Percentiles rank a stretch among this genome's conserved stretches.
These are phyloP conservation scores for Tylochromis polylepis DNA, from an alignment of 2,113 vertebrate species.

Conservation along the genomic window DNA sequence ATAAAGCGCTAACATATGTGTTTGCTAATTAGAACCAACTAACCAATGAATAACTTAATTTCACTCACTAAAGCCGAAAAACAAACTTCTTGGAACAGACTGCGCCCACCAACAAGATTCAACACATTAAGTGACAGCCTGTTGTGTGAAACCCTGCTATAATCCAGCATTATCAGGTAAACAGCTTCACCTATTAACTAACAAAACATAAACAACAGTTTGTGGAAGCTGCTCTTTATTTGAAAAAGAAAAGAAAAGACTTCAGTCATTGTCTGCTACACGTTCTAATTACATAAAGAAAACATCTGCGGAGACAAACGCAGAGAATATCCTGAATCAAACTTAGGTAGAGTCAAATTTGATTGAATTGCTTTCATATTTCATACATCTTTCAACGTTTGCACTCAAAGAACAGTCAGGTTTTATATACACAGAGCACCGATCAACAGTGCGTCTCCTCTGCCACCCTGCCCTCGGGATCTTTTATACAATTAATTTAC, in stretches of 20 bases:
- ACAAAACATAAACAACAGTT: neutral
- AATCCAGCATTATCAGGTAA: neutral
- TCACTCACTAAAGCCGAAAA: neutral
- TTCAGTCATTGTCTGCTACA: slow-evolving; percentile 94
- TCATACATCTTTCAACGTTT: slow-evolving; percentile 81
- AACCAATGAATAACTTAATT: neutral
- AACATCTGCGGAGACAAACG: slow-evolving; percentile 94
- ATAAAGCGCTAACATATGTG: neutral
- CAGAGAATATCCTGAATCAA: slow-evolving; percentile 92
- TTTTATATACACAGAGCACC: slow-evolving; percentile 90
- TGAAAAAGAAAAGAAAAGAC: slow-evolving; percentile 84
- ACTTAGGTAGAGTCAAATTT: slow-evolving; percentile 79
- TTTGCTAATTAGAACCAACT: neutral
- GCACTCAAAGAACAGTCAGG: slow-evolving; percentile 76
- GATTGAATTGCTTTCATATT: slow-evolving; percentile 94
- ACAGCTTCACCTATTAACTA: neutral
- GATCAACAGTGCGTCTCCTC: slow-evolving; percentile 89
- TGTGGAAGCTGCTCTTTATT: slow-evolving; percentile 99
- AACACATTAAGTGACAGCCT: neutral
- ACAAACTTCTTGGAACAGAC: neutral
- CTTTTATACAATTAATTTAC: slow-evolving; percentile 77
- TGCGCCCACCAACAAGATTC: neutral
- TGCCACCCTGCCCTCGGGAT: slow-evolving; percentile 64
- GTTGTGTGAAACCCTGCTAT: neutral
- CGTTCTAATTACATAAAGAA: slow-evolving; percentile 97